Evolutionary conservation across 2,797 vertebrate genomes (phyloP), one percentile per base, ranked within the genome.

Genomic region (Halcyon badia): DNA sequence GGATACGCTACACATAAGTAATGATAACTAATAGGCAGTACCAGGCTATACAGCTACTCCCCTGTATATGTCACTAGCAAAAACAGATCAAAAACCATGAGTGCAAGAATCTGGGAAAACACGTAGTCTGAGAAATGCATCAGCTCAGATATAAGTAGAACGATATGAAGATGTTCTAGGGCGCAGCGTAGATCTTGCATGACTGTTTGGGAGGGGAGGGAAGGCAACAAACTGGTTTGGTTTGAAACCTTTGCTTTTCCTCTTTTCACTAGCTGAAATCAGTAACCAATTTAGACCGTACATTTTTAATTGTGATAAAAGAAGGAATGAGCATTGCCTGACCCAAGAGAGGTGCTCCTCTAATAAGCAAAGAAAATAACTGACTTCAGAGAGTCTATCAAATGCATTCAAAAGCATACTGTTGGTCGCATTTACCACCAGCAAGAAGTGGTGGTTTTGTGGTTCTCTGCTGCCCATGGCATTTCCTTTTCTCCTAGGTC

Each of bases 1-100:
- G 9, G 30, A 17, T 35, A 6, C 8, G 3, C 52, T 54, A 30
- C 21, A 14, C 2, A 1, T n/a, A 20, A 1, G 12, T 57, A 52
- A n/a, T 19, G 13, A 21, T 39, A 26, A 54, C 19, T 39, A 57
- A 52, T 14, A 26, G 44, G 12, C 24, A 42, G 0, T 24, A 54
- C 18, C 9, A 51, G 26, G 25, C 16, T 39, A 5, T 46, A 22
- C 21, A 80, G 28, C 39, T 21, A 25, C 8, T 69, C 12, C 13
- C 4, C 3, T 6, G 0, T 18, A 13, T 68, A 16, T 64, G 33
- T 61, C 33, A 8, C 26, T 44, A 22, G 30, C 46, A 57, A 62
- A 85, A 17, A 49, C 14, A 25, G 9, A 42, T 70, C 41, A 54
- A 4, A 41, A 75, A 44, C 25, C 42, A 2, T 44, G 24, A 73